These are phyloP conservation scores for Sternotherus odoratus DNA, from an alignment of 2,797 vertebrate species.

Conservation along the genomic window DNA sequence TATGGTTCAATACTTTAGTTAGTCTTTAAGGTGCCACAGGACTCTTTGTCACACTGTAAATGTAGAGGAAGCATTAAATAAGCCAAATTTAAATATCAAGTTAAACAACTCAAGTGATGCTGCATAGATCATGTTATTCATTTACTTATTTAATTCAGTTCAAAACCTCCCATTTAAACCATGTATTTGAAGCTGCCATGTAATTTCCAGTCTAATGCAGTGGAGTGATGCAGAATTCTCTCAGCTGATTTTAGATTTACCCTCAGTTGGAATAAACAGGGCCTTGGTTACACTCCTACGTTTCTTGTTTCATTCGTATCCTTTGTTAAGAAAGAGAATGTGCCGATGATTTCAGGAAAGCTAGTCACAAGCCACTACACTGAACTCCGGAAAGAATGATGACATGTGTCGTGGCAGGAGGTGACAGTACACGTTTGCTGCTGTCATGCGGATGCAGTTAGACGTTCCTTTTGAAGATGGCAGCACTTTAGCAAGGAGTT, in stretches of 20 bases:
- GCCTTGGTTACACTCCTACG: fast-evolving
- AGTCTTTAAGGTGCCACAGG: no score
- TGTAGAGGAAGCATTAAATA: neutral
- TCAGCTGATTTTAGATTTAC: neutral
- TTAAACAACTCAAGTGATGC: neutral
- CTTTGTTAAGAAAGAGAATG: neutral
- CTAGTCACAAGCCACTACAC: neutral
- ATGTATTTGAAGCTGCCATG: neutral
- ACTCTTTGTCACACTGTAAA: fast-evolving
- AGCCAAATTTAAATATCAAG: neutral
- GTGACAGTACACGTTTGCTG: neutral
- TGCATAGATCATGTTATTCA: neutral
- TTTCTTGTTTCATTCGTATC: neutral
- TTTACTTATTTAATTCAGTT: neutral
- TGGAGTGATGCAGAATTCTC: neutral
- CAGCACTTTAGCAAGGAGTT: neutral
- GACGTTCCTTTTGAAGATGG: neutral
- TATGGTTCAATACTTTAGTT: no score
- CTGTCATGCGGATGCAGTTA: neutral
- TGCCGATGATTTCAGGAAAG: neutral
- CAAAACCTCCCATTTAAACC: neutral
- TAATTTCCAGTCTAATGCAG: neutral
- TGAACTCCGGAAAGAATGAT: neutral
- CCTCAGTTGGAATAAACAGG: neutral
- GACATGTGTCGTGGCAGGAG: neutral